Evolutionary conservation across 2,113 vertebrate species (phyloP), one percentile per base, ranked within the genome.

Genomic region (Plotosus lineatus): DNA sequence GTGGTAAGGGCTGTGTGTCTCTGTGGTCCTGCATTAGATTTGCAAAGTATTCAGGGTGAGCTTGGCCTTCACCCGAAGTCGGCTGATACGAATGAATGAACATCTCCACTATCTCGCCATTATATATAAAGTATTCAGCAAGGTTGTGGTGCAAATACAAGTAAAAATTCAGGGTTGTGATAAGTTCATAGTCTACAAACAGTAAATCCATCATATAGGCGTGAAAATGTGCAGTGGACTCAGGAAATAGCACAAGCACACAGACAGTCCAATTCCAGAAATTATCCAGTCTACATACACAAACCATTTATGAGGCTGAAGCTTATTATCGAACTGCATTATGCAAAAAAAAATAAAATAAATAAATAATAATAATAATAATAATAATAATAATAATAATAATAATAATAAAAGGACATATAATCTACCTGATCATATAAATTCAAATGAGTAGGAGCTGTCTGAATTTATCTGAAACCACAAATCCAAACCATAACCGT

Each of bases 301-400:
- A 21, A 2, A 65, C n/a, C 21, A 14, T 42, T 68, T 44, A 11
- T 12, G 21, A 68, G 10, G 44, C 23, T 69, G 2, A 66, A 40
- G 36, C 61, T 65, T 11, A 42, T 14, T 8, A 42, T 42, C 4
- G 8, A 42, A 66, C 19, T n/a, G 10, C 42, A 61, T 61, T 65
- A 65, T 10, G 63, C 40, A 68, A 44, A 42, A 71, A 71, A 60
- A 56, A n/a, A n/a, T n/a, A n/a, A n/a, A n/a, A n/a, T n/a, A n/a
- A n/a, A n/a, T n/a, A n/a, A n/a, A n/a, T n/a, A n/a, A n/a, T n/a
- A n/a, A n/a, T n/a, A n/a, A n/a, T n/a, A n/a, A n/a, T n/a, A n/a
- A n/a, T n/a, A n/a, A n/a, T n/a, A n/a, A n/a, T n/a, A n/a, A n/a
- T n/a, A n/a, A n/a, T n/a, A n/a, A n/a, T n/a, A n/a, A n/a, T n/a